Conservation (phyloP, 1,140 invertebrate genomes). For the Aphelenchoides fujianensis region DNA sequence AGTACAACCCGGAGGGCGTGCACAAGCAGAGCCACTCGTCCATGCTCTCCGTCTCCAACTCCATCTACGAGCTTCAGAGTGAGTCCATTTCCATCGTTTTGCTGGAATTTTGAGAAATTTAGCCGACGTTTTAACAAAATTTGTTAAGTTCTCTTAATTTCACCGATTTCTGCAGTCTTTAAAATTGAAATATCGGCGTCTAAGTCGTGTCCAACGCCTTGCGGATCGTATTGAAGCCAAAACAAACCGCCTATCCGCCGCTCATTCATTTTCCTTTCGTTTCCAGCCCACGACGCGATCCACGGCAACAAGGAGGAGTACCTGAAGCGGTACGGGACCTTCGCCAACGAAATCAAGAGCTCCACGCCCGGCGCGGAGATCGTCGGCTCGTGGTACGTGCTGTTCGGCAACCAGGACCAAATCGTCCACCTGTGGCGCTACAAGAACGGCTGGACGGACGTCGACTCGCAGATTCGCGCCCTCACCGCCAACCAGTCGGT, state of each 20-base stretch:
- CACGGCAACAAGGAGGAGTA: slow-evolving; percentile 44
- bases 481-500: slow-evolving; percentile 26
- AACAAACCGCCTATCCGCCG: too few species aligned
- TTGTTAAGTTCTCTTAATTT: too few species aligned
- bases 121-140: too few species aligned
- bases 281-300: slow-evolving; percentile 52
- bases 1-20: slow-evolving; percentile 44
- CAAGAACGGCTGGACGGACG: slow-evolving; percentile 51
- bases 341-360: slow-evolving; percentile 31
- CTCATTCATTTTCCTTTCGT: slow-evolving; percentile 25
- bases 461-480: slow-evolving; percentile 40
- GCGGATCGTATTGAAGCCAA: background rate
- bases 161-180: slow-evolving; percentile 6
- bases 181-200: background rate
- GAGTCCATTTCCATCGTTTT: background rate
- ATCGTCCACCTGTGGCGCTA: slow-evolving; percentile 60
- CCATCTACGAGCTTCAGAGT: slow-evolving; percentile 60
- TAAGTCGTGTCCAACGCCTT: background rate
- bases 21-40: slow-evolving; percentile 61
- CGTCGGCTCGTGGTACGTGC: slow-evolving; percentile 55
- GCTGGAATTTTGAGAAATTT: background rate
- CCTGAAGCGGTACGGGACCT: slow-evolving; percentile 49
- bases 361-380: slow-evolving; percentile 44
- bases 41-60: slow-evolving; percentile 49
- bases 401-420: slow-evolving; percentile 61